Conservation (phyloP, 2,113 vertebrate genomes). For the Pachyramphus minor region DNA sequence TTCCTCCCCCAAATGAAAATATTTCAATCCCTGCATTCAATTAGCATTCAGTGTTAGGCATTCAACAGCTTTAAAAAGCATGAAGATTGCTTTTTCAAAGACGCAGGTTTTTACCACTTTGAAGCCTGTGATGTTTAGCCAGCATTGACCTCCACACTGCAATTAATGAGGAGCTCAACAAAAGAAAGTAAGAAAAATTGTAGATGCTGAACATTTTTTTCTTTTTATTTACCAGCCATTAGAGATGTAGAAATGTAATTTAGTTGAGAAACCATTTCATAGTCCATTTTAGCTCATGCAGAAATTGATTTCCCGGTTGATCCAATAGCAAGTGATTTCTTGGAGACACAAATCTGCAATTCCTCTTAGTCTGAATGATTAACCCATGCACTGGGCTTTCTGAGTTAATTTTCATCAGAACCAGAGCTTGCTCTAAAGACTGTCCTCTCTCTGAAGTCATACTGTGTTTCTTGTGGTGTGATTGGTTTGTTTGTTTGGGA, state of each 20-base stretch:
- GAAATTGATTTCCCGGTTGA: not conserved
- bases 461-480: not conserved
- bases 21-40: not conserved
- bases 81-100: not conserved
- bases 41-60: not conserved
- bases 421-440: not conserved
- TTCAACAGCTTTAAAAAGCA: not conserved
- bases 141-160: not conserved
- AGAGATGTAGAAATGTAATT: not conserved
- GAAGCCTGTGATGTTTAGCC: not conserved
- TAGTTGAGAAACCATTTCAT: not conserved
- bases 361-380: not conserved
- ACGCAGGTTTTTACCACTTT: not conserved
- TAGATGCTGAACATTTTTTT: not conserved
- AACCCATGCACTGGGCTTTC: not conserved
- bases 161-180: not conserved
- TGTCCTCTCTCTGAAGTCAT: not conserved
- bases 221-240: not conserved
- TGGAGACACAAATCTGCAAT: not conserved
- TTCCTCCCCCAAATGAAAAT: not conserved
- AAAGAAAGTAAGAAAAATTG: not conserved
- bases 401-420: not conserved
- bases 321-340: not conserved
- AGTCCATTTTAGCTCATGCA: not conserved
- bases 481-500: not conserved